Evolutionary conservation across 2,797 vertebrate species (phyloP).

Genomic region (Leucoraja ocellata): DNA sequence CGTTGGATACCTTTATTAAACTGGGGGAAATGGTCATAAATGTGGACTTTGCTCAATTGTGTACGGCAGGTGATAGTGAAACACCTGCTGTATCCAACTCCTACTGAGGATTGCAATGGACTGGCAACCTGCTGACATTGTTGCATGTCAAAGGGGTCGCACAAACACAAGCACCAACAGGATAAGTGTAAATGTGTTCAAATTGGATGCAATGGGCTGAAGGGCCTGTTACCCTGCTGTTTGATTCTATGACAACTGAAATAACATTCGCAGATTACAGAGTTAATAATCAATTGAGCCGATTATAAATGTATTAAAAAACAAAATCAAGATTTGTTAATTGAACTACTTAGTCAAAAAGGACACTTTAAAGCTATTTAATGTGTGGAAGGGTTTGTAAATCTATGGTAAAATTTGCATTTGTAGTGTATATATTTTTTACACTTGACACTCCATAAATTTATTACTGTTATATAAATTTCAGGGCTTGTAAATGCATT

Average conservation of each 20-base stretch:
- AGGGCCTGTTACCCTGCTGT: no score
- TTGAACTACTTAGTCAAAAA: neutral
- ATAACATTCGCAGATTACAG: neutral
- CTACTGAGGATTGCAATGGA: no score
- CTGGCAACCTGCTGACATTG: no score
- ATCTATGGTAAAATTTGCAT: neutral
- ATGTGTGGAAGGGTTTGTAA: constrained; percentile 2
- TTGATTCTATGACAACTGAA: no score
- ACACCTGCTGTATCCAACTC: no score
- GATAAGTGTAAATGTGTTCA: no score
- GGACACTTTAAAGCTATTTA: neutral
- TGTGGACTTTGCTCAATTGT: neutral
- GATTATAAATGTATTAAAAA: neutral
- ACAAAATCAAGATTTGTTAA: neutral
- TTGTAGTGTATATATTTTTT: neutral
- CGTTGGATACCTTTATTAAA: neutral
- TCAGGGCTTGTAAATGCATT: neutral
- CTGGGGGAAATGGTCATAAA: neutral
- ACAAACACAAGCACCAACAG: neutral
- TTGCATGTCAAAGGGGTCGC: neutral
- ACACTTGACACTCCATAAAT: neutral
- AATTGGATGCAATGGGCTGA: no score
- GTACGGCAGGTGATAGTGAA: neutral
- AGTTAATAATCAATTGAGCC: neutral
- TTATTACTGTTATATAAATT: neutral